Evolutionary conservation across 2,888 invertebrate genomes (phyloP).

Genomic region (Proisotoma minuta): DNA sequence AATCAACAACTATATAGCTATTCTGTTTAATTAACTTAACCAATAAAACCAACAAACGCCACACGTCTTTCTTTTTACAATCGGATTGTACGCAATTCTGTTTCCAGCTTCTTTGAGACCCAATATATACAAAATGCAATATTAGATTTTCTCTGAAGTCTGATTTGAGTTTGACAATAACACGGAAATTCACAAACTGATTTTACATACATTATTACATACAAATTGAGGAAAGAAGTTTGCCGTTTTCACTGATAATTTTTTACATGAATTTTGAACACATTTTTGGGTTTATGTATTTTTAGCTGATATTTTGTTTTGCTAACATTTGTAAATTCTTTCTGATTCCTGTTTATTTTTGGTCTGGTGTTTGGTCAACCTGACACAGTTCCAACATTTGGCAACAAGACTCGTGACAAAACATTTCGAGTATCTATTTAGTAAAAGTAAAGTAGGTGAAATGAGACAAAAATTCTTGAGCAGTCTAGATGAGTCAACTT

Average conservation of each 20-base stretch:
- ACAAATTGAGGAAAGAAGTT: not conserved
- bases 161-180: no score
- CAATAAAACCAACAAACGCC: not conserved
- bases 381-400: not conserved
- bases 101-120: not conserved
- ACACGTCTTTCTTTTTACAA: not conserved
- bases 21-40: not conserved
- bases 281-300: no score
- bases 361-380: not conserved
- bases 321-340: not conserved
- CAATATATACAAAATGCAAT: not conserved
- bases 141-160: not conserved
- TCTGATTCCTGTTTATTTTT: not conserved
- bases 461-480: conserved; percentile 3
- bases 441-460: not conserved
- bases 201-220: not conserved
- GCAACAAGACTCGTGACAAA: not conserved
- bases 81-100: conserved; percentile 1
- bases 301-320: not conserved
- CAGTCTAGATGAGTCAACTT: conserved; percentile 13
- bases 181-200: no score
- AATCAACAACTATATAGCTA: not conserved
- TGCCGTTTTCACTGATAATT: conserved; percentile 4
- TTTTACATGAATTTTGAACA: not conserved
- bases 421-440: not conserved